phyloP scores from a whole-genome alignment of 1,140 invertebrate genomes.

The Steinernema feltiae region DNA sequence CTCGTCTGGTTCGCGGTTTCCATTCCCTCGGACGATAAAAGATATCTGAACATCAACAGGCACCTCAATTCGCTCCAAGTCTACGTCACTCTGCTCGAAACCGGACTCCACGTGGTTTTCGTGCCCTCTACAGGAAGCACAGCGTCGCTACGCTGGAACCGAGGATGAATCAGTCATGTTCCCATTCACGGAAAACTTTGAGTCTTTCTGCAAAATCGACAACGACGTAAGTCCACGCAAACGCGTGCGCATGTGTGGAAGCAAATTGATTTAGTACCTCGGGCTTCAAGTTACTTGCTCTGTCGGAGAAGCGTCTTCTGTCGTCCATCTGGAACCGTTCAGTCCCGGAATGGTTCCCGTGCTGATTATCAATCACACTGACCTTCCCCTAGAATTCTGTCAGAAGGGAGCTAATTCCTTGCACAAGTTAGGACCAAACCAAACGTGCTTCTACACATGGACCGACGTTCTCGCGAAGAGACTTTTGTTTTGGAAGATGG shows the following conservation, averaged over 20 bases:
- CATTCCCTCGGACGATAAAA: no score
- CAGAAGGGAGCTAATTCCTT: slow-evolving; percentile 41
- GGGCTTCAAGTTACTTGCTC: slow-evolving; percentile 84
- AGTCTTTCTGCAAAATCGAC: no score
- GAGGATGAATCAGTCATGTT: slow-evolving; percentile 71
- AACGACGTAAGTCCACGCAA: slow-evolving; percentile 73
- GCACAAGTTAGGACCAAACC: slow-evolving; percentile 26
- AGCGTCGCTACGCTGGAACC: slow-evolving; percentile 61
- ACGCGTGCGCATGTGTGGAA: slow-evolving; percentile 46
- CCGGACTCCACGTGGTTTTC: no score
- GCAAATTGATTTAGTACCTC: slow-evolving; percentile 66
- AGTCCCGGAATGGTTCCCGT: slow-evolving; percentile 75
- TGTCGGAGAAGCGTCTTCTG: slow-evolving; percentile 77
- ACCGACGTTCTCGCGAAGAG: slow-evolving; percentile 35
- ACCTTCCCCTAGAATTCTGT: slow-evolving; percentile 50
- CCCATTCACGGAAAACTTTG: slow-evolving; percentile 74
- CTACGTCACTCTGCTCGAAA: no score
- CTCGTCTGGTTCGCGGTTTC: no score
- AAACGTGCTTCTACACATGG: slow-evolving; percentile 28
- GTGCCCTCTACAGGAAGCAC: no score
- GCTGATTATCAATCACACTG: slow-evolving; percentile 75
- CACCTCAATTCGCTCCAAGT: no score
- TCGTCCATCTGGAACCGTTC: slow-evolving; percentile 77
- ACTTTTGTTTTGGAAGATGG: slow-evolving; percentile 43
- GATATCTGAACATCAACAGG: no score